phyloP scores from a whole-genome alignment of 2,797 vertebrate species.

The Potorous gilbertii region DNA sequence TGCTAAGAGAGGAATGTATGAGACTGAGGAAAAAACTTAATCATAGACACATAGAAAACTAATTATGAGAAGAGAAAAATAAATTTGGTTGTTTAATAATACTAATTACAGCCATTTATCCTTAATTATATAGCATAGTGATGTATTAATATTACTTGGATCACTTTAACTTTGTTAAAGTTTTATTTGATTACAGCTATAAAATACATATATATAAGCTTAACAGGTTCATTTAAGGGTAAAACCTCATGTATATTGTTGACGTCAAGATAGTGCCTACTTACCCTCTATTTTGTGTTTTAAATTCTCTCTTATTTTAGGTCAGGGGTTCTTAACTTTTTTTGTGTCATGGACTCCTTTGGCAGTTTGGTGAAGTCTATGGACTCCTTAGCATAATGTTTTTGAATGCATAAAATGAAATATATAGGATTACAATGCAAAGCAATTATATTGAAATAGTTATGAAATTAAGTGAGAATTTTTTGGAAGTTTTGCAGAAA shows the following conservation, averaged over 20 bases:
- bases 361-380: not conserved
- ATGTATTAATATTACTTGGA: not conserved
- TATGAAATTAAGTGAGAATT: too few relatives aligned
- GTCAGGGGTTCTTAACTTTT: too few relatives aligned
- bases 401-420: not conserved
- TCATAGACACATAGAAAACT: not conserved
- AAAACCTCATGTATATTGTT: not conserved
- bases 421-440: not conserved
- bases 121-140: not conserved
- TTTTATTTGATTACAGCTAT: not conserved
- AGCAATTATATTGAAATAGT: not conserved
- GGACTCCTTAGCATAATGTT: not conserved
- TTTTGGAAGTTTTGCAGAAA: too few relatives aligned
- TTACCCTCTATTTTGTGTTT: not conserved
- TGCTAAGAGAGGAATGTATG: not conserved
- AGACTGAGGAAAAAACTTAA: not conserved
- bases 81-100: not conserved
- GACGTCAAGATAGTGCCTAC: not conserved
- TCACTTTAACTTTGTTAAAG: not conserved
- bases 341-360: not conserved
- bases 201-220: not conserved
- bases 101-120: not conserved
- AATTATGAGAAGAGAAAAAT: not conserved
- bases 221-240: not conserved
- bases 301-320: not conserved